A percentile compares a stretch with the other conserved stretches of the same genome.
These are phyloP conservation scores for Rhineura floridana DNA, from an alignment of 2,113 vertebrate species.

Conservation along the genomic window DNA sequence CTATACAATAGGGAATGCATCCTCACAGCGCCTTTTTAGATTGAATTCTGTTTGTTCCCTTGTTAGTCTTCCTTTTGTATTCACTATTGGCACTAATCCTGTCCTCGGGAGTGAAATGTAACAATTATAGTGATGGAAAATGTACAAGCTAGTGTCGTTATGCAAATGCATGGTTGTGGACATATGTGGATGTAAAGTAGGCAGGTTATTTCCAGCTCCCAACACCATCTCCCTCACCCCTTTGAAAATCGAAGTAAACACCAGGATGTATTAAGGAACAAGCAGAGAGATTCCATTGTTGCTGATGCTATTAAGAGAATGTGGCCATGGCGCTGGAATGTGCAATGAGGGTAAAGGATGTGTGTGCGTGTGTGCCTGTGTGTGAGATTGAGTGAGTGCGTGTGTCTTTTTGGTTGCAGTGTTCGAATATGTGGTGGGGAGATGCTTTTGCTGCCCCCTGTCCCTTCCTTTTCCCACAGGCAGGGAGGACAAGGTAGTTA, in stretches of 20 bases:
- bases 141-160: conserved; percentile 44
- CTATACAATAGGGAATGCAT: conserved; percentile 8
- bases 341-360: conserved; percentile 27
- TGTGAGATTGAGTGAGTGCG: neutral
- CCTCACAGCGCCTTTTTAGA: conserved; percentile 60
- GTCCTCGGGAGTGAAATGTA: conserved; percentile 49
- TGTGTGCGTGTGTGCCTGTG: neutral
- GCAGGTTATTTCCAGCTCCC: neutral
- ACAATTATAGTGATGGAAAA: conserved; percentile 47
- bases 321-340: conserved; percentile 34
- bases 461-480: neutral
- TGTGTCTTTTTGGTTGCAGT: conserved; percentile 19
- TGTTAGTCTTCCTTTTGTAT: neutral
- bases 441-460: neutral
- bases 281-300: conserved; percentile 31
- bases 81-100: conserved; percentile 35
- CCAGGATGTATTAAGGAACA: conserved; percentile 22
- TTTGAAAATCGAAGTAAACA: conserved; percentile 36
- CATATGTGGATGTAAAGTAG: conserved; percentile 11
- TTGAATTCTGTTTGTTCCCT: conserved; percentile 15
- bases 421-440: neutral
- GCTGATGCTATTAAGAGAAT: conserved; percentile 21
- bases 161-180: conserved; percentile 45
- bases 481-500: neutral
- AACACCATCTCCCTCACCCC: neutral